These are phyloP conservation scores for Plagiodera versicolora DNA, from an alignment of 2,888 invertebrate species.

Conservation along the genomic window DNA sequence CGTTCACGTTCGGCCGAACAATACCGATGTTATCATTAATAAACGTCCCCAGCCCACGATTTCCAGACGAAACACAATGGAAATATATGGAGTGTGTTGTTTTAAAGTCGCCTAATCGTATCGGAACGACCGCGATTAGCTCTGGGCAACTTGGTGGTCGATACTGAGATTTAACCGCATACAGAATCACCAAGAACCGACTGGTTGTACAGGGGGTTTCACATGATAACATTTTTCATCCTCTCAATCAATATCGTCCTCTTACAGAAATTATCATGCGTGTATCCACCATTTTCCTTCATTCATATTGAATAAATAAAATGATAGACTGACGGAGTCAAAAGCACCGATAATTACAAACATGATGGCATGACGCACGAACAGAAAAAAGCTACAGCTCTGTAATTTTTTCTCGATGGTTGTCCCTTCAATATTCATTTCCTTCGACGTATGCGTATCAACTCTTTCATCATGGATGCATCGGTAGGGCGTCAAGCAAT, in stretches of 20 bases:
- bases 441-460: constrained; percentile 19
- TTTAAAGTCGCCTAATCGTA: constrained; percentile 12
- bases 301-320: too few species aligned
- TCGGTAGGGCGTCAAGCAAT: not conserved
- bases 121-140: not conserved
- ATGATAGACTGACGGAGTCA: not conserved
- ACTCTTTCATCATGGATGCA: constrained; percentile 23
- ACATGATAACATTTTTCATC: too few species aligned
- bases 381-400: constrained; percentile 13
- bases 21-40: constrained; percentile 10
- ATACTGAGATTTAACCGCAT: too few species aligned
- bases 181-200: too few species aligned
- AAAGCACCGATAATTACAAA: constrained; percentile 13
- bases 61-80: constrained; percentile 17
- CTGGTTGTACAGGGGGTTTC: too few species aligned
- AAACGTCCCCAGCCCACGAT: constrained; percentile 9
- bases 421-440: constrained; percentile 27
- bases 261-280: too few species aligned
- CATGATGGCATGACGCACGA: not conserved
- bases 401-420: constrained; percentile 24
- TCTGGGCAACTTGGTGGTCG: too few species aligned
- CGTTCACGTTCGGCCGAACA: constrained; percentile 1
- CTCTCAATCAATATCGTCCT: too few species aligned
- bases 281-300: too few species aligned
- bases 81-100: constrained; percentile 21